Percentiles rank a stretch among this genome's conserved stretches.
Conservation (phyloP, 2,113 vertebrate genomes). For the Anhinga anhinga region DNA sequence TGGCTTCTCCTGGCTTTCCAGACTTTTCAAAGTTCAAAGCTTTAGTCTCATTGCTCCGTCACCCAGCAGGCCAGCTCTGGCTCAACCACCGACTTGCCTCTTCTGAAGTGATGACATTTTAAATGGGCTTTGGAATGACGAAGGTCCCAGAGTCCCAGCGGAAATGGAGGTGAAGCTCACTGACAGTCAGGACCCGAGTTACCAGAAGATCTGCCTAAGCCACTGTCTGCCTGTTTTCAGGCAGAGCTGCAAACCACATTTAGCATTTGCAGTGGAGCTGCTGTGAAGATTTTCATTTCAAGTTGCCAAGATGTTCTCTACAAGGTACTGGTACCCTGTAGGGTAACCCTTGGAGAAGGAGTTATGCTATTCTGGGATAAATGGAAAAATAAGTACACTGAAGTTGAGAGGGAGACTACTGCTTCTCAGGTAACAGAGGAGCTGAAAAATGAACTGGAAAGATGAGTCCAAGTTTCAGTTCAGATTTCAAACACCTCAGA, state of each 20-base stretch:
- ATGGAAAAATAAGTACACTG: neutral
- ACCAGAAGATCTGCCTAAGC: neutral
- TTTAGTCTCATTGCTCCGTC: neutral
- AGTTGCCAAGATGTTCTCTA: neutral
- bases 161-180: neutral
- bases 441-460: neutral
- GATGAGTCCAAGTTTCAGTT: neutral
- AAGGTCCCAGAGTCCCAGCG: neutral
- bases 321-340: neutral
- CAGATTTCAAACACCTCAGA: neutral
- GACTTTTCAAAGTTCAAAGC: neutral
- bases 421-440: neutral
- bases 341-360: neutral
- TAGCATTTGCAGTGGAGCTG: neutral
- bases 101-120: neutral
- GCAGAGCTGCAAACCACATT: neutral
- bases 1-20: neutral
- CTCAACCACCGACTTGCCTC: neutral
- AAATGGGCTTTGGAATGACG: neutral
- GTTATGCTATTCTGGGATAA: neutral
- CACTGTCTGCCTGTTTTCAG: neutral
- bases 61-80: conserved; percentile 6
- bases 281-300: neutral
- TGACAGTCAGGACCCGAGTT: neutral
- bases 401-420: neutral